Evolutionary conservation across 1,140 invertebrate genomes (phyloP).

Genomic region (Lordiphosa mommai): DNA sequence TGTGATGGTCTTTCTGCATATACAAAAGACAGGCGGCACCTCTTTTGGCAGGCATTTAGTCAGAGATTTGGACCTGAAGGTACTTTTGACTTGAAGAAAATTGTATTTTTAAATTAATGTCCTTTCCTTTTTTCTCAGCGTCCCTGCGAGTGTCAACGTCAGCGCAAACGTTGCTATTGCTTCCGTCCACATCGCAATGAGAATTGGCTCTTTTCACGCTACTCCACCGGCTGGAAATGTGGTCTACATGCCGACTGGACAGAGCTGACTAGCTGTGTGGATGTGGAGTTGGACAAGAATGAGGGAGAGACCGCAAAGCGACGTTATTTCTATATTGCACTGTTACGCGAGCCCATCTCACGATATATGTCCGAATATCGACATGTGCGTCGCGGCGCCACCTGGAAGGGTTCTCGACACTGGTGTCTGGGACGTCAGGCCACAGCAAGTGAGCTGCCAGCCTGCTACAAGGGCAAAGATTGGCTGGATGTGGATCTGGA

Average conservation of each 20-base stretch:
- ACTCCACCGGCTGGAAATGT: constrained; percentile 99
- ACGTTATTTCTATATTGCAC: constrained; percentile 97
- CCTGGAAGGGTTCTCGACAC: constrained; percentile 95
- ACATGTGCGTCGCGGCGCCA: constrained; percentile 97
- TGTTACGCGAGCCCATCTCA: constrained; percentile 94
- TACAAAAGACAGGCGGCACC: constrained; percentile 95
- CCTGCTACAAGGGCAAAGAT: constrained; percentile 87
- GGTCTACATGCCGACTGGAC: constrained; percentile 99
- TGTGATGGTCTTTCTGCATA: constrained; percentile 98
- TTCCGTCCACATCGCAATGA: constrained; percentile 93
- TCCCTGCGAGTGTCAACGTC: constrained; percentile 92
- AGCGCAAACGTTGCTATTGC: constrained; percentile 94
- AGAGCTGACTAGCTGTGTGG: constrained; percentile 94
- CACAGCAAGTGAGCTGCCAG: constrained; percentile 87
- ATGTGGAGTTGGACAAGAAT: constrained; percentile 91
- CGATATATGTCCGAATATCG: constrained; percentile 96
- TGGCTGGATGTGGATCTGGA: constrained; percentile 86
- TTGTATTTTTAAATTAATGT: neutral
- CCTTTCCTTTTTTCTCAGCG: constrained; percentile 80
- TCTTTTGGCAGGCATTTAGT: constrained; percentile 97
- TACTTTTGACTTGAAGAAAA: constrained; percentile 39
- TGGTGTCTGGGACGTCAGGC: constrained; percentile 92
- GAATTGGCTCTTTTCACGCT: constrained; percentile 98
- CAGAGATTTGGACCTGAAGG: constrained; percentile 92
- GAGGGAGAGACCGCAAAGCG: constrained; percentile 89